Evolutionary conservation across 2,797 vertebrate species (phyloP).

Genomic region (Lycodopsis pacificus): DNA sequence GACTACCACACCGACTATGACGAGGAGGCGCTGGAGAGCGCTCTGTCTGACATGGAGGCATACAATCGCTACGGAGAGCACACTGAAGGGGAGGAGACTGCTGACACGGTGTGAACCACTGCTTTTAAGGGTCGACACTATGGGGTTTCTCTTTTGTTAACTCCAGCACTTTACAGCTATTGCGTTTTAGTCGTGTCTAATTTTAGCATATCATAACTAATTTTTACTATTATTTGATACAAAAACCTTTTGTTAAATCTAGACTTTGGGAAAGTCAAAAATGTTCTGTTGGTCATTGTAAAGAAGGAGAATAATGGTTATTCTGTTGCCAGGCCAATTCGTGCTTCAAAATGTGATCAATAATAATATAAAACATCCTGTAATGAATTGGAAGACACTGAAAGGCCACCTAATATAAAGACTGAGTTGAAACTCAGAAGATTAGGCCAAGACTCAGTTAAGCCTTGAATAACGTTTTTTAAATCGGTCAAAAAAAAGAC

Average conservation of each 20-base stretch:
- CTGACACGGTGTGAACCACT: constrained; percentile 89
- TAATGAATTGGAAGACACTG: constrained; percentile 5
- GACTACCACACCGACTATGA: constrained; percentile 96
- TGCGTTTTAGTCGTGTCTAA: neutral
- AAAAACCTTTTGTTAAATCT: neutral
- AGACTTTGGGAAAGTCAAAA: neutral
- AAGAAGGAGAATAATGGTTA: constrained; percentile 11
- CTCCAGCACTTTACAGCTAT: neutral
- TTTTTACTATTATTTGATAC: neutral
- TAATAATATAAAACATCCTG: constrained; percentile 1
- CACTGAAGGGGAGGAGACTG: constrained; percentile 83
- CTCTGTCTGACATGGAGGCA: constrained; percentile 82
- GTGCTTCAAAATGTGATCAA: constrained; percentile 23
- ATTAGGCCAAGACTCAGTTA: neutral
- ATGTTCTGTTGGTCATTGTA: neutral
- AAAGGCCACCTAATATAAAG: neutral
- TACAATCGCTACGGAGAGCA: constrained; percentile 76
- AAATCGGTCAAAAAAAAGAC: neutral
- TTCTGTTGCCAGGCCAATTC: constrained; percentile 15
- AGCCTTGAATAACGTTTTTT: neutral
- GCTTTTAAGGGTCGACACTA: constrained; percentile 73
- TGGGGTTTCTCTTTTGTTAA: constrained; percentile 3
- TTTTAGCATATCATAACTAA: neutral
- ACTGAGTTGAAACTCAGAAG: neutral
- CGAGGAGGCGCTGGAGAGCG: constrained; percentile 87